Percentiles rank a stretch among this genome's conserved stretches.
Conservation (phyloP, 1,140 invertebrate species). For the Lerema accius region DNA sequence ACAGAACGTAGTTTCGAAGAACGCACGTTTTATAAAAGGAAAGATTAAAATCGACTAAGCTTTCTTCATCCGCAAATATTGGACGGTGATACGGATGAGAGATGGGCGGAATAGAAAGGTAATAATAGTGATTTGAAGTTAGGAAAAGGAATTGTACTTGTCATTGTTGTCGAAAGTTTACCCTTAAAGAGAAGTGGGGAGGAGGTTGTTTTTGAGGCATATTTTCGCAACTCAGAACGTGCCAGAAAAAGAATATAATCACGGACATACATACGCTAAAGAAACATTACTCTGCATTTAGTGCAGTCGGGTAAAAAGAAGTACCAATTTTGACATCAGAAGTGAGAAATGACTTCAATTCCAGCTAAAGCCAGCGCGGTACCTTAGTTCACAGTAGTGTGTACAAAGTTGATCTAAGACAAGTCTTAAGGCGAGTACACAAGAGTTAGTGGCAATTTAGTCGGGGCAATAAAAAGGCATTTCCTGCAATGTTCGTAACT, state of each 20-base stretch:
- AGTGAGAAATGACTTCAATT: not conserved
- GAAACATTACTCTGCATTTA: too few relatives aligned
- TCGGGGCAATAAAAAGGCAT: conserved; percentile 38
- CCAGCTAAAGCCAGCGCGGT: conserved; percentile 1
- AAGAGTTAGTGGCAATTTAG: conserved; percentile 41
- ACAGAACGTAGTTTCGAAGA: too few relatives aligned
- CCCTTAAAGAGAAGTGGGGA: too few relatives aligned
- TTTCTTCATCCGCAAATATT: conserved; percentile 10
- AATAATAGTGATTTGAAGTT: too few relatives aligned
- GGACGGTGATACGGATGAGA: conserved; percentile 13
- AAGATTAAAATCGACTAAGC: conserved; percentile 5
- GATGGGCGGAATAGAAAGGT: not conserved
- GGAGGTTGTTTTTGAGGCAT: too few relatives aligned
- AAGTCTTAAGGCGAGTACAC: conserved; percentile 33
- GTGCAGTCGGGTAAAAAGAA: too few relatives aligned
- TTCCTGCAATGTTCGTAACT: conserved; percentile 33
- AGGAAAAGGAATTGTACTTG: too few relatives aligned
- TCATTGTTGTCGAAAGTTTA: too few relatives aligned
- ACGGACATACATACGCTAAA: too few relatives aligned
- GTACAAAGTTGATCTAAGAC: conserved; percentile 27
- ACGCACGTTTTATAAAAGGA: conserved; percentile 20
- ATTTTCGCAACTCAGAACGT: too few relatives aligned
- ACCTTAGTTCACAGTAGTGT: conserved; percentile 18
- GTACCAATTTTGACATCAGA: too few relatives aligned
- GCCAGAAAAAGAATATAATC: too few relatives aligned